Evolutionary conservation across 2,888 invertebrate genomes (phyloP), one percentile per base, ranked within the genome.

Genomic region (Sarcophaga carnaria): DNA sequence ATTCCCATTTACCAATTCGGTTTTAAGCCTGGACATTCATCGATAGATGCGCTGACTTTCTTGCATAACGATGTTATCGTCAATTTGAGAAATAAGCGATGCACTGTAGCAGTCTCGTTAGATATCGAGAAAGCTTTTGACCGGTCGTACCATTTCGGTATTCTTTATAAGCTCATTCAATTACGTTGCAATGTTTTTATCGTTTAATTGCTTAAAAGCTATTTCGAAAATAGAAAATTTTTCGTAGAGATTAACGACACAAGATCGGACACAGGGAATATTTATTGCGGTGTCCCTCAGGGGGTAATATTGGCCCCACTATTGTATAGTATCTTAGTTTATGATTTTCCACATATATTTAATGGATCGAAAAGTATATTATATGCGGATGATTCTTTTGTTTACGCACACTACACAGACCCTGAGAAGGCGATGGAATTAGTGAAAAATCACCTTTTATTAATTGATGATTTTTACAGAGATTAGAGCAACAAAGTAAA

Each of bases 301-400:
- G 27, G 27, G 27, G 27, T 4, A 6, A 37, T 37, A 37, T 6
- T 37, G 6, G 6, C 37, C 37, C 6, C 6, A 37, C 37, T 37
- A 6, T 37, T 37, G 6, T 37, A 6, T 37, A 37, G 37, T 37
- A 6, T 37, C 5, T 37, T 37, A 37, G 37, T 1, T 37, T 37
- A 84, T 17, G 88, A 88, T 37, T 88, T 88, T 67, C 84, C 87
- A 0, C 84, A 88, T 69, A n/a, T 12, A 2, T 22, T n/a, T 14
- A 17, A 76, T 20, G 67, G 69, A 2, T 64, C 76, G 2, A 85
- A 64, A 20, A 54, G 83, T 45, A 70, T 87, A 0, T 54, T 86
- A 0, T 89, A 87, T n/a, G 84, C 84, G 0, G 87, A 87, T 22
- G 87, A 87, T 25, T 67, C 67, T 2, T 67, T 67, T 14, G 4